Conservation (phyloP, 2,888 invertebrate genomes). For the Cataglyphis livida region DNA sequence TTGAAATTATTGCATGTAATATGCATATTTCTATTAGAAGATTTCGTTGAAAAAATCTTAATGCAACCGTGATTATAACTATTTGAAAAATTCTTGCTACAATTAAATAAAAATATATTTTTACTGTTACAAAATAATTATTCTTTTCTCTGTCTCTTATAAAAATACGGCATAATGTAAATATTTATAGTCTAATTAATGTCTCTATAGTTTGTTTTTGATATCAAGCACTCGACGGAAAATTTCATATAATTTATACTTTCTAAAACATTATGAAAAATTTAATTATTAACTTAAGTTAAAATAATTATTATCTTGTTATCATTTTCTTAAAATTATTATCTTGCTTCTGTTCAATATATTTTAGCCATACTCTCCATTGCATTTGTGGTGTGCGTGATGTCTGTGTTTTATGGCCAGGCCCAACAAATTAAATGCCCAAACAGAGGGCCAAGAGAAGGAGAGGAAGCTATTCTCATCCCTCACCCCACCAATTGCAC, state of each 20-base stretch:
- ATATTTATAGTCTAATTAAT: too few species aligned
- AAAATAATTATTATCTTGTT: not conserved
- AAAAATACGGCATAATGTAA: too few species aligned
- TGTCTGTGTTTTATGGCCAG: slow-evolving; percentile 46
- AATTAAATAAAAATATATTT: not conserved
- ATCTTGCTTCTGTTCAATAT: slow-evolving; percentile 6
- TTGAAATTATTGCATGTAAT: not conserved
- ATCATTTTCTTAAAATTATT: not conserved
- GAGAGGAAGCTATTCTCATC: slow-evolving; percentile 69
- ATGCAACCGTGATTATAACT: not conserved
- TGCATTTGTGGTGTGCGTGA: slow-evolving; percentile 55
- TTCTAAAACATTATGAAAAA: not conserved
- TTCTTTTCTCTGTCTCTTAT: not conserved
- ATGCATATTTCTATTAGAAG: not conserved
- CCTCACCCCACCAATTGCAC: slow-evolving; percentile 75
- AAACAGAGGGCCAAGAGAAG: slow-evolving; percentile 17
- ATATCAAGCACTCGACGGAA: too few species aligned
- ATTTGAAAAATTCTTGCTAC: not conserved
- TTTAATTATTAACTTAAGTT: not conserved
- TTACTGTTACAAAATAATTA: not conserved
- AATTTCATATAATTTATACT: not conserved
- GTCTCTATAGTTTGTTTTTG: too few species aligned
- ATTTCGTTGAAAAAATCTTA: not conserved
- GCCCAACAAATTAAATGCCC: slow-evolving; percentile 61
- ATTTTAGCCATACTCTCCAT: slow-evolving; percentile 61